Evolutionary conservation across 2,888 invertebrate species (phyloP), one percentile per base, ranked within the genome.

Genomic region (Euplexia lucipara): DNA sequence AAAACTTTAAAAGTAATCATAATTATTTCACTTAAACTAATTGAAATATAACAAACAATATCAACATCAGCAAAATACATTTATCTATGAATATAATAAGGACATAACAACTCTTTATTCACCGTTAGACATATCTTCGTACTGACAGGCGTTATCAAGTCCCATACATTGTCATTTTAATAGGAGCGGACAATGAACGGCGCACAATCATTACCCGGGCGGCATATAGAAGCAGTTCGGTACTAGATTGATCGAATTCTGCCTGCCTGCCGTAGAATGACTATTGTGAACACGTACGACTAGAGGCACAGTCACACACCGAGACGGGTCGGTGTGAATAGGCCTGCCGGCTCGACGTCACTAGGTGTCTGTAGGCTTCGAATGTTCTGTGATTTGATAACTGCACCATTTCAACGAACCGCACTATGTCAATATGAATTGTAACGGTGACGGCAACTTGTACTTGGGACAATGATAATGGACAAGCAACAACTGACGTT

Each of bases 221-320:
- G 77, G 75, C 75, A 77, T 80, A 84, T 79, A 81, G 78, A 78
- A 78, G 70, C 59, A 73, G 72, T 70, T 63, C 51, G 37, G 77
- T 74, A 79, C 79, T 83, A 89, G 91, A 92, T 90, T 91, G 90
- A 91, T 90, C 87, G 88, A 89, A 91, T 91, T 89, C 81, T 75
- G 72, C 81, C 82, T 75, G 79, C 82, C 85, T 86, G 42, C 83
- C 83, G 83, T 84, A 85, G 85, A 86, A 84, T 81, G 84, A 78
- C 85, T 84, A 92, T 93, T 92, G 91, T 90, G 88, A 79, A 82
- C 91, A 91, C 91, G 92, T 91, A 89, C 80, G 78, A 63, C 81
- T 81, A 64, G 79, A 83, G 82, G 77, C 81, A 16, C 48, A 10
- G 48, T 48, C 48, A 74, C 78, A 70, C 70, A 70, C 56, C 67